Conservation (phyloP, 1,140 invertebrate species). For the Bombus difficillimus region DNA sequence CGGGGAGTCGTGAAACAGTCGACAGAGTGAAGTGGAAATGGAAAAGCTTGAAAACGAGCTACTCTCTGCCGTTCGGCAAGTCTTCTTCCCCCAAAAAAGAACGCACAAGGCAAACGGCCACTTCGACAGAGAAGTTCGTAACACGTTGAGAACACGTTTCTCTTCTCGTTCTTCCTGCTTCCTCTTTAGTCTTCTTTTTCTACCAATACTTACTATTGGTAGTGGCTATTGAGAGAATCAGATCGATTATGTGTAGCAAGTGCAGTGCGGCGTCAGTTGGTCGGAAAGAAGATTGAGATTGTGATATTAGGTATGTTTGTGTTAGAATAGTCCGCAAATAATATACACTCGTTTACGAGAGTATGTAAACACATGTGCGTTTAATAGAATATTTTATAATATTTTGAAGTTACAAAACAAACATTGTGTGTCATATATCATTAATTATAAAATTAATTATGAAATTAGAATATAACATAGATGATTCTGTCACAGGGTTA, state of each 20-base stretch:
- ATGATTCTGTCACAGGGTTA: not conserved
- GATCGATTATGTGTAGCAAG: conserved; percentile 31
- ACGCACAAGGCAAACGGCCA: conserved; percentile 29
- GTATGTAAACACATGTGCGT: too few species aligned
- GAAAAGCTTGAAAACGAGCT: conserved; percentile 62
- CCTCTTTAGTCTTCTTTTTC: not conserved
- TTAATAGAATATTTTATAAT: too few species aligned
- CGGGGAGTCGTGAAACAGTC: conserved; percentile 54
- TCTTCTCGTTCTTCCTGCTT: not conserved
- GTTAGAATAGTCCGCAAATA: too few species aligned
- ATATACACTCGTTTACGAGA: too few species aligned
- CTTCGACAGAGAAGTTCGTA: conserved; percentile 41
- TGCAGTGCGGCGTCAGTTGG: not conserved
- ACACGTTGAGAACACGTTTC: conserved; percentile 37
- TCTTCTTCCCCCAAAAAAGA: conserved; percentile 51
- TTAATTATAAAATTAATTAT: too few species aligned
- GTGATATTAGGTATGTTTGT: too few species aligned
- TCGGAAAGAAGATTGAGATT: not conserved
- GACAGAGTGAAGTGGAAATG: conserved; percentile 54
- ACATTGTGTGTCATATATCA: too few species aligned
- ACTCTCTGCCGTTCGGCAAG: conserved; percentile 46
- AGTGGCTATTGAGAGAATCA: not conserved
- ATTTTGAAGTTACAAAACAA: too few species aligned
- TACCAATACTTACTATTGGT: not conserved
- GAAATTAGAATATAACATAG: too few species aligned